Evolutionary conservation across 2,113 vertebrate species (phyloP).

Genomic region (Anser cygnoides): DNA sequence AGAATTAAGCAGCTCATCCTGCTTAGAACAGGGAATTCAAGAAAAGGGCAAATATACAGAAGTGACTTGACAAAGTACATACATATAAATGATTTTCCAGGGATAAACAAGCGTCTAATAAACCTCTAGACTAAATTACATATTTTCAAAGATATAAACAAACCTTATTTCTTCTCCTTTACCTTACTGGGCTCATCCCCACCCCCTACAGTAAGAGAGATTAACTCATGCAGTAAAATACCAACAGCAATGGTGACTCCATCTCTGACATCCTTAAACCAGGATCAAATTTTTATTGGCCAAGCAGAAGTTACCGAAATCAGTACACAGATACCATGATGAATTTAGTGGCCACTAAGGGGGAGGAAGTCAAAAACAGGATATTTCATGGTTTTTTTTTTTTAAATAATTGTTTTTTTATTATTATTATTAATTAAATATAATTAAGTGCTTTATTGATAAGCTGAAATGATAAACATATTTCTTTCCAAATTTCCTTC

Average conservation of each 20-base stretch:
- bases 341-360: background rate
- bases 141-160: background rate
- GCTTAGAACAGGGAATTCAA: background rate
- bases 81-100: background rate
- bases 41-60: background rate
- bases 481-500: background rate
- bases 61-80: background rate
- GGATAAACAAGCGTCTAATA: background rate
- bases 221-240: background rate
- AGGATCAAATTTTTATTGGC: background rate
- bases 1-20: background rate
- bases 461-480: background rate
- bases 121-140: background rate
- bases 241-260: background rate
- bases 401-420: too few species aligned
- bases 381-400: background rate
- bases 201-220: background rate
- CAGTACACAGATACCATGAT: background rate
- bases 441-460: background rate
- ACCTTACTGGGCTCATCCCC: background rate
- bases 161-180: background rate
- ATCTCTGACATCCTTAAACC: background rate
- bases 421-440: too few species aligned
- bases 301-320: background rate
- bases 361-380: background rate